phyloP scores from a whole-genome alignment of 2,888 invertebrate species.

The Syrista parreyssii region DNA sequence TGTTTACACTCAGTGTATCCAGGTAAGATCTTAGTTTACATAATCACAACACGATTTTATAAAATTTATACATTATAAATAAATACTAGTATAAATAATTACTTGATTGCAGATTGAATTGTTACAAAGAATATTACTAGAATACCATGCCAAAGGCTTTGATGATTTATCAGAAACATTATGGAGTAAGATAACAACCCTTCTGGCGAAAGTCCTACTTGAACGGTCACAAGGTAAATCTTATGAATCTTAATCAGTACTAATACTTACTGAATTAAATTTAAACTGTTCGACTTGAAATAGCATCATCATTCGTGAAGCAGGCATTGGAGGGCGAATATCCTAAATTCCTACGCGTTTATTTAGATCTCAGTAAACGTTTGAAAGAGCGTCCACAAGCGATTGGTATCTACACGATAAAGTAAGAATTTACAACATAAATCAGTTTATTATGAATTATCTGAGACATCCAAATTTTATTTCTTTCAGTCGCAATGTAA shows the following conservation, averaged over 20 bases:
- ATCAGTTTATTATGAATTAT: constrained; percentile 2
- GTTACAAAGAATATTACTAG: constrained; percentile 52
- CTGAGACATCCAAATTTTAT: neutral
- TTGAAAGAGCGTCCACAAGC: constrained; percentile 68
- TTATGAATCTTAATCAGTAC: too few relatives aligned
- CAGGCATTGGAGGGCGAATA: constrained; percentile 90
- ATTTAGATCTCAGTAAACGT: constrained; percentile 79
- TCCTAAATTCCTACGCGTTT: constrained; percentile 85
- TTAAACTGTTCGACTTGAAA: constrained; percentile 11
- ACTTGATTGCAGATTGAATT: constrained; percentile 45
- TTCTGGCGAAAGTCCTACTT: constrained; percentile 66
- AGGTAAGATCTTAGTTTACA: constrained; percentile 64
- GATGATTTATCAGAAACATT: constrained; percentile 66
- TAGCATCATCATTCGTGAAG: constrained; percentile 72
- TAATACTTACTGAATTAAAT: too few relatives aligned
- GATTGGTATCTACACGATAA: constrained; percentile 68
- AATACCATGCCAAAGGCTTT: constrained; percentile 54
- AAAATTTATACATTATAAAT: neutral
- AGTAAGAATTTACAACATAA: constrained; percentile 61
- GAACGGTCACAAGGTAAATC: constrained; percentile 65
- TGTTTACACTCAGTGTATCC: constrained; percentile 78
- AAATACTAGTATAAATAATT: neutral
- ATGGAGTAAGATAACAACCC: constrained; percentile 71
- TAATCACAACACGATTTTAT: neutral
- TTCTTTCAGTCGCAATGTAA: constrained; percentile 66